These are phyloP conservation scores for Chiloscyllium punctatum DNA, from an alignment of 2,797 vertebrate species.

Conservation along the genomic window DNA sequence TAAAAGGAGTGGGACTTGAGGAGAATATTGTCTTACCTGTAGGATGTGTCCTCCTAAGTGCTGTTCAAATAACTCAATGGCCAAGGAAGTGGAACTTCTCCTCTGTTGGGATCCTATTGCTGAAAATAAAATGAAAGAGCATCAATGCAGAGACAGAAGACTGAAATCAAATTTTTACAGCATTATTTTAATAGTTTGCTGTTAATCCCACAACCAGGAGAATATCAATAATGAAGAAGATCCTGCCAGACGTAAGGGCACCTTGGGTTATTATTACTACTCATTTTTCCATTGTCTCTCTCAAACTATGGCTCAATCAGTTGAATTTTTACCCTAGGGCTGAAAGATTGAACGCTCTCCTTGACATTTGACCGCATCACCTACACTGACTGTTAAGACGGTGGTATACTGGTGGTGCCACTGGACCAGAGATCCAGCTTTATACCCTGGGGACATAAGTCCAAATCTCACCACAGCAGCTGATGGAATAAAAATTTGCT, in stretches of 20 bases:
- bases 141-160: neutral
- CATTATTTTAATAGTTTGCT: neutral
- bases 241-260: neutral
- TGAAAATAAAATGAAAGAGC: conserved; percentile 40
- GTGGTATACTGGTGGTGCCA: neutral
- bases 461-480: no score
- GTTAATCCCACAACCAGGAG: neutral
- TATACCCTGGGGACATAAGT: no score
- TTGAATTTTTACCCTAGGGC: neutral
- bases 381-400: neutral
- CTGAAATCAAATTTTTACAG: neutral
- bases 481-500: no score
- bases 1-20: neutral
- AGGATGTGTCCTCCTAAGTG: conserved; percentile 80
- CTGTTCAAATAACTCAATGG: conserved; percentile 77
- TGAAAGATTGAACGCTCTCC: neutral
- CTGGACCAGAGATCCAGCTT: no score
- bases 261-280: neutral
- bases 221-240: neutral
- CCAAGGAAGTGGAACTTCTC: conserved; percentile 60
- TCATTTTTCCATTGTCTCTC: neutral
- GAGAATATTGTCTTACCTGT: conserved; percentile 62
- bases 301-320: neutral
- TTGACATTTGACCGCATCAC: neutral
- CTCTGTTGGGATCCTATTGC: conserved; percentile 50